A percentile compares a stretch with the other conserved stretches of the same genome.
These are phyloP conservation scores for Aphrophora alni DNA, from an alignment of 2,888 invertebrate genomes.

Conservation along the genomic window DNA sequence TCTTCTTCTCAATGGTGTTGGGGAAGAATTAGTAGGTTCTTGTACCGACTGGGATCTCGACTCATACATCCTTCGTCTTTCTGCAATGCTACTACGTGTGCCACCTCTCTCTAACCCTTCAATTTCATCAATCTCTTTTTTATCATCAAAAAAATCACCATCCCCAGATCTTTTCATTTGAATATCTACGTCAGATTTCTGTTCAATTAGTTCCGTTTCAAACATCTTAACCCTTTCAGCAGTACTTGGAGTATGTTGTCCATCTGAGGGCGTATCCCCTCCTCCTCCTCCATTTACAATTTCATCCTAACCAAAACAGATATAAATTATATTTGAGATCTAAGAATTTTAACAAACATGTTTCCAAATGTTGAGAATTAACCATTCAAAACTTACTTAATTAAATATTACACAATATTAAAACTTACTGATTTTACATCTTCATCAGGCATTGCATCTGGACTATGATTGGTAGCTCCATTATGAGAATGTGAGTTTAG, in stretches of 20 bases:
- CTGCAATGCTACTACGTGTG: conserved; percentile 75
- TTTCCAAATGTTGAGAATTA: too few relatives aligned
- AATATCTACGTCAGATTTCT: background rate
- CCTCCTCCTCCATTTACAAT: conserved; percentile 27
- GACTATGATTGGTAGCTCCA: background rate
- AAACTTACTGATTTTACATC: background rate
- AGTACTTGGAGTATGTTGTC: conserved; percentile 28
- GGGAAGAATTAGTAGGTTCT: conserved; percentile 65
- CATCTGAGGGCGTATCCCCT: conserved; percentile 11
- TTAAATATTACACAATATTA: too few relatives aligned
- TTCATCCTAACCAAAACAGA: conserved; percentile 15
- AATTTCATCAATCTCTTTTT: conserved; percentile 28
- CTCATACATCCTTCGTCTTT: conserved; percentile 78
- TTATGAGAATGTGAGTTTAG: background rate
- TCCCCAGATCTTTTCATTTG: background rate
- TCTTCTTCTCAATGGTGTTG: conserved; percentile 64
- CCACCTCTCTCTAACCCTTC: conserved; percentile 59
- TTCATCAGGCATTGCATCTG: background rate
- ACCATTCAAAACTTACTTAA: too few relatives aligned
- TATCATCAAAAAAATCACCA: background rate
- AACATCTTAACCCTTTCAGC: conserved; percentile 34
- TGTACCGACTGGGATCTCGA: conserved; percentile 72
- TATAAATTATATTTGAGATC: too few relatives aligned
- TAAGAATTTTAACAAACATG: too few relatives aligned
- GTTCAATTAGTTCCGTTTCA: background rate